Base-by-base conservation (phyloP, 2,888 invertebrate genomes). In the Lasius fuliginosus region DNA sequence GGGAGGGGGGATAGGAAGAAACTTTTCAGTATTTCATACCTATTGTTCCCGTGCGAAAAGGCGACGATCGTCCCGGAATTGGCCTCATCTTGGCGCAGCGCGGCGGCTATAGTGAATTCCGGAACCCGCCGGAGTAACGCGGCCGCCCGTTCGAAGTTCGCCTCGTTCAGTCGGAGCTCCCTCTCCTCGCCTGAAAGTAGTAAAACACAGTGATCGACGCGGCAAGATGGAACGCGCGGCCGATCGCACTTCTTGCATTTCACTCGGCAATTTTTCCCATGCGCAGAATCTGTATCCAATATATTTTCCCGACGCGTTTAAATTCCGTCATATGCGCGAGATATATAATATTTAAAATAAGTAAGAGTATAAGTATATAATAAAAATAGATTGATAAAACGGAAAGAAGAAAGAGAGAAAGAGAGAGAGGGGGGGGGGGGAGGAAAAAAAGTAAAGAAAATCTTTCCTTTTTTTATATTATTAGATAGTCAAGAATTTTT, bases 1-100 rank as follows among this genome's bases (percentile, higher is more conserved):
- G n/a, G n/a, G n/a, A n/a, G n/a, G n/a, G n/a, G 12, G 36, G 12
- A 12, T 3, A 18, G 12, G 15, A 6, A 23, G 11, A 4, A 36
- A 79, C 33, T 36, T 60, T 60, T 58, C 67, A 27, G 36, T 40
- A 56, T 73, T 56, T 53, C 82, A 33, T 95, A 97, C 97, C 97
- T 97, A 96, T 97, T 97, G 95, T 96, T 96, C 93, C 97, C 98
- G 95, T 97, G 97, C 87, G 97, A 97, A 95, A 98, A 97, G 92
- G 98, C 97, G 92, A 98, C 96, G 92, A 98, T 97, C 91, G 98
- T 97, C 94, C 98, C 98, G 88, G 97, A 97, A 96, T 98, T 98
- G 92, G 97, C 97, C 90, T 97, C 97, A 95, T 98, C 97, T 95
- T 98, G 98, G 86, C 97, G 96, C 87, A 98, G 95, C 92, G 97